Evolutionary conservation across 2,888 invertebrate genomes (phyloP).

Genomic region (Eucriotettix oculatus): DNA sequence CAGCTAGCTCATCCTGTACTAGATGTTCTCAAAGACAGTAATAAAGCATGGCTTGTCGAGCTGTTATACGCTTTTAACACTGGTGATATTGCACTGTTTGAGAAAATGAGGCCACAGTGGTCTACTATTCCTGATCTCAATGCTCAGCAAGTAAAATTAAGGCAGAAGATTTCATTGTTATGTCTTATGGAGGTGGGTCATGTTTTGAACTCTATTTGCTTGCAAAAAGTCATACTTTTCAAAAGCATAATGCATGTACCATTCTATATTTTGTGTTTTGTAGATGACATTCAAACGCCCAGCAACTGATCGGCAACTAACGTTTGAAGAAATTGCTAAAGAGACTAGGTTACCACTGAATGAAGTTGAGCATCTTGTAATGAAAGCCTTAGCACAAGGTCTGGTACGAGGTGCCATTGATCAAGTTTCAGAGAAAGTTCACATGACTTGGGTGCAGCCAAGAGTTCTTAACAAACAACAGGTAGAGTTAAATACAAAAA

Average conservation of each 20-base stretch:
- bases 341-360: constrained; percentile 69
- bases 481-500: constrained; percentile 22
- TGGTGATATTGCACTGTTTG: constrained; percentile 64
- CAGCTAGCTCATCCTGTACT: constrained; percentile 88
- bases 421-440: constrained; percentile 61
- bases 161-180: constrained; percentile 86
- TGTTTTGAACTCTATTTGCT: neutral
- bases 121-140: constrained; percentile 65
- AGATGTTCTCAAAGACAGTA: constrained; percentile 61
- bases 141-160: constrained; percentile 60
- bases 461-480: constrained; percentile 52
- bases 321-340: constrained; percentile 77
- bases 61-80: constrained; percentile 72
- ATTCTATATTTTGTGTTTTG: neutral
- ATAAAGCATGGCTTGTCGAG: constrained; percentile 76
- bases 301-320: constrained; percentile 67
- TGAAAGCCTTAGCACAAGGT: constrained; percentile 93
- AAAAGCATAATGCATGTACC: neutral
- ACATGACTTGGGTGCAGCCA: constrained; percentile 77
- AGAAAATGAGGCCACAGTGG: constrained; percentile 57
- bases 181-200: constrained; percentile 78
- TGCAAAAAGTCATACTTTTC: neutral
- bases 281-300: constrained; percentile 92
- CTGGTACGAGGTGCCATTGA: constrained; percentile 90
- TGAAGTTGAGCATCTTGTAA: constrained; percentile 87